Evolutionary conservation across 2,113 vertebrate genomes (phyloP).

Genomic region (Bubo blakistoni): DNA sequence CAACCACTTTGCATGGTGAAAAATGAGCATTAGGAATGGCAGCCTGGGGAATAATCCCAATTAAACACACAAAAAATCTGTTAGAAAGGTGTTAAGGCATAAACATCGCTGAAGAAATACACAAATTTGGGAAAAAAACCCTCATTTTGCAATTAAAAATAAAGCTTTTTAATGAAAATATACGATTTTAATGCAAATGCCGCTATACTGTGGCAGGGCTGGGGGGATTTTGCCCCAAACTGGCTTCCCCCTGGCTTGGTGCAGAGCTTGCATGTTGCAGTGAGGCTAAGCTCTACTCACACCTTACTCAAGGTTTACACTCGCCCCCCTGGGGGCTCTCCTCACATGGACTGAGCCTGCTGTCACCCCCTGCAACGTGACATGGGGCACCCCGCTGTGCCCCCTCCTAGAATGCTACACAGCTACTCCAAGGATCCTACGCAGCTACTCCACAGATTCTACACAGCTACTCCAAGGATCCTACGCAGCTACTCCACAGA

Average conservation of each 20-base stretch:
- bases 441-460: background rate
- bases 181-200: background rate
- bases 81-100: fast-evolving
- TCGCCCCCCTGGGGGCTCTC: background rate
- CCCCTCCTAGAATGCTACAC: background rate
- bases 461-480: background rate
- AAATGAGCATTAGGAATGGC: background rate
- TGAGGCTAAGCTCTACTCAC: background rate
- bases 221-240: too few species aligned
- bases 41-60: background rate
- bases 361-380: fast-evolving
- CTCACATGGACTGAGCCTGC: background rate
- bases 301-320: background rate
- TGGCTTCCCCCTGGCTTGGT: too few species aligned
- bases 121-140: background rate
- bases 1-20: fast-evolving
- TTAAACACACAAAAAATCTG: background rate
- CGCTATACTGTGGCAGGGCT: fast-evolving
- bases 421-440: background rate
- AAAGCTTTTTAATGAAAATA: background rate
- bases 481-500: background rate
- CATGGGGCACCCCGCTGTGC: background rate
- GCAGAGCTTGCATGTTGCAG: background rate
- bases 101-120: fast-evolving
- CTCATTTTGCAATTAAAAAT: background rate